Percentiles rank a stretch among this genome's conserved stretches.
Conservation (phyloP, 2,888 invertebrate genomes). For the Amphipoea lucens region DNA sequence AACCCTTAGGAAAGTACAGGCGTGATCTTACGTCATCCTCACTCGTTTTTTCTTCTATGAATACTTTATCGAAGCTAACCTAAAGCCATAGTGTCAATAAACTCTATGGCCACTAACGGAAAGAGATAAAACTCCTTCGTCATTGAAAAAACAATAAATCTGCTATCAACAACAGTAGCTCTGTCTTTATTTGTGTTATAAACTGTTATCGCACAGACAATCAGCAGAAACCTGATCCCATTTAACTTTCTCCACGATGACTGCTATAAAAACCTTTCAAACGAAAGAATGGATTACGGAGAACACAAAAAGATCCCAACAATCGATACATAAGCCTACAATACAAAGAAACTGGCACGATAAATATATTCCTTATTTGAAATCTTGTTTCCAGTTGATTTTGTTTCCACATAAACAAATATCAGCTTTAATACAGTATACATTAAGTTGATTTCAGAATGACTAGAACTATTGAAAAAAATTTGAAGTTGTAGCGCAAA, state of each 20-base stretch:
- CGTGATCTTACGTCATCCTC: not conserved
- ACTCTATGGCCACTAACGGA: slow-evolving; percentile 15
- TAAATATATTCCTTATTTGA: slow-evolving; percentile 11
- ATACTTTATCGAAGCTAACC: not conserved
- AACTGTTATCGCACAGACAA: slow-evolving; percentile 47
- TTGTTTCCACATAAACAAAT: not conserved
- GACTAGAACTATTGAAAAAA: not conserved
- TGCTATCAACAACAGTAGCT: slow-evolving; percentile 21
- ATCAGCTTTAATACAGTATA: not conserved
- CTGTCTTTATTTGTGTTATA: slow-evolving; percentile 42
- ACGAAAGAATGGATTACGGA: slow-evolving; percentile 43
- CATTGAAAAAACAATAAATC: slow-evolving; percentile 52
- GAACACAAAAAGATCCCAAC: slow-evolving; percentile 48
- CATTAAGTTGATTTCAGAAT: not conserved
- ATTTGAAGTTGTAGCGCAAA: not conserved
- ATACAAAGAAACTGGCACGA: slow-evolving; percentile 48
- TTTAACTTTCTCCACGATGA: slow-evolving; percentile 45
- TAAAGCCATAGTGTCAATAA: slow-evolving; percentile 13
- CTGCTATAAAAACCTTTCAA: slow-evolving; percentile 47
- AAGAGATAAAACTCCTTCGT: slow-evolving; percentile 24
- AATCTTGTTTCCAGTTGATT: not conserved
- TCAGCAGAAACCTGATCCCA: slow-evolving; percentile 46
- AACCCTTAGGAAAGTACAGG: rapidly evolving
- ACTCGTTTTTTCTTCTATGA: not conserved
- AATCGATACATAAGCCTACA: slow-evolving; percentile 53